Evolutionary conservation across 2,888 invertebrate genomes (phyloP).

Genomic region (Nomada fabriciana): DNA sequence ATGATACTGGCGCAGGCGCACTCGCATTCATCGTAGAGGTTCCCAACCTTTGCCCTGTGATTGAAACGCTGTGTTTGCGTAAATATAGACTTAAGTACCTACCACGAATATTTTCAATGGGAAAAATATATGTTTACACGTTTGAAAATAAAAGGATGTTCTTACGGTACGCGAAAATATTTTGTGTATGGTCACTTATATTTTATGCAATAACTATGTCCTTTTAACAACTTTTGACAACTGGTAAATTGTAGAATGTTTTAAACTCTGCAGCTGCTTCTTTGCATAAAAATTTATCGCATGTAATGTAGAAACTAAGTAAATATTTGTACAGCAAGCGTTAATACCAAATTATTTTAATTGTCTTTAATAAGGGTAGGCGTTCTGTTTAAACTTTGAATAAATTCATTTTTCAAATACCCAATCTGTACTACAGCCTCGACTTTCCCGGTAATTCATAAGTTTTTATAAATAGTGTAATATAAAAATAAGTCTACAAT

Average conservation of each 20-base stretch:
- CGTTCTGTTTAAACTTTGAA: no score
- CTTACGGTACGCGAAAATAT: neutral
- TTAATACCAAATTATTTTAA: no score
- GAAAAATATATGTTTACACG: neutral
- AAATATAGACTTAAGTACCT: neutral
- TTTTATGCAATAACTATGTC: neutral
- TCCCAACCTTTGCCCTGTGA: conserved; percentile 49
- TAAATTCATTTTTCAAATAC: no score
- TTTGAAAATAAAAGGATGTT: neutral
- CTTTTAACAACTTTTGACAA: neutral
- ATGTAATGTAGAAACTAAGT: no score
- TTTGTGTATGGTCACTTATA: neutral
- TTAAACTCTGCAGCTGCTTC: neutral
- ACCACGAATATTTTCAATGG: conserved; percentile 9
- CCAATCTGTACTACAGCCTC: no score
- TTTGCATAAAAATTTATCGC: no score
- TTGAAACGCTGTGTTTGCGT: conserved; percentile 7
- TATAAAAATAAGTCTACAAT: no score
- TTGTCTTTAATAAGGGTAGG: no score
- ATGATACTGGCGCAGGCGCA: conserved; percentile 68
- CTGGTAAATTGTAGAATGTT: neutral
- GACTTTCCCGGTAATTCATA: no score
- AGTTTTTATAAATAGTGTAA: no score
- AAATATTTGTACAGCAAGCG: no score
- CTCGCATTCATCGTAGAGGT: conserved; percentile 18